Conservation (phyloP, 1,140 invertebrate species). For the Neodiprion pinetum region DNA sequence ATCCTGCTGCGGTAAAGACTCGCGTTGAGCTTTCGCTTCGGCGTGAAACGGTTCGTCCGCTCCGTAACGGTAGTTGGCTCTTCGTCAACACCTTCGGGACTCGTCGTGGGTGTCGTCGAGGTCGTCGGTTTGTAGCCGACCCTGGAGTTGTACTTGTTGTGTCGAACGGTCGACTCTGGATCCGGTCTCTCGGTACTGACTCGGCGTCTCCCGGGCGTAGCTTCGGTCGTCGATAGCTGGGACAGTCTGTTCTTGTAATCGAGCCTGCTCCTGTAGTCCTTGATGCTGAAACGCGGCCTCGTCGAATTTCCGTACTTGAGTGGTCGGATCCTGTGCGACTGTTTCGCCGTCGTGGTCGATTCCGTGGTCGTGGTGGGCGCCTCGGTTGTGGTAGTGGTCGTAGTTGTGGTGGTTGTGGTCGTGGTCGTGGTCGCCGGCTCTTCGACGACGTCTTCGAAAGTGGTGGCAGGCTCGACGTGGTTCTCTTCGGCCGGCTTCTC, state of each 20-base stretch:
- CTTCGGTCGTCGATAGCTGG: slow-evolving; percentile 33
- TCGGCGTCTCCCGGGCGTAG: slow-evolving; percentile 25
- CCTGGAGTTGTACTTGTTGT: slow-evolving; percentile 49
- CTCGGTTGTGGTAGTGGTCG: slow-evolving; percentile 26
- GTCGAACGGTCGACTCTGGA: background rate
- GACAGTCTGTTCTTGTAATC: slow-evolving; percentile 51
- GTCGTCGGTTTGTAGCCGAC: slow-evolving; percentile 45
- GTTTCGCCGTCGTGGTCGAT: slow-evolving; percentile 30
- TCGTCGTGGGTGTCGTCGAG: slow-evolving; percentile 31
- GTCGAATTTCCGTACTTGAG: slow-evolving; percentile 51
- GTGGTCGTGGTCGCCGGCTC: slow-evolving; percentile 36
- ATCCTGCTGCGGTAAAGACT: slow-evolving; percentile 51
- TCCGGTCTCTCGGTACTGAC: slow-evolving; percentile 19
- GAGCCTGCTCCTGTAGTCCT: slow-evolving; percentile 60
- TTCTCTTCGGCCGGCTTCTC: slow-evolving; percentile 41
- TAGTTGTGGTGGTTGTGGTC: slow-evolving; percentile 36
- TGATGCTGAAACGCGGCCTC: slow-evolving; percentile 55
- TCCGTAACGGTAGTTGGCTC: slow-evolving; percentile 38
- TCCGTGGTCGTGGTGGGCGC: slow-evolving; percentile 20
- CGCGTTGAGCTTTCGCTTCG: slow-evolving; percentile 43
- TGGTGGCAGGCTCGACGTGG: slow-evolving; percentile 10
- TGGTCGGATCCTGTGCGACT: slow-evolving; percentile 46
- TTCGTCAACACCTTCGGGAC: slow-evolving; percentile 17
- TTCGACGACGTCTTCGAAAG: slow-evolving; percentile 32
- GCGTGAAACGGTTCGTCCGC: slow-evolving; percentile 43